Base-by-base conservation (phyloP, 2,888 invertebrate species). In the Heliconius cydno region DNA sequence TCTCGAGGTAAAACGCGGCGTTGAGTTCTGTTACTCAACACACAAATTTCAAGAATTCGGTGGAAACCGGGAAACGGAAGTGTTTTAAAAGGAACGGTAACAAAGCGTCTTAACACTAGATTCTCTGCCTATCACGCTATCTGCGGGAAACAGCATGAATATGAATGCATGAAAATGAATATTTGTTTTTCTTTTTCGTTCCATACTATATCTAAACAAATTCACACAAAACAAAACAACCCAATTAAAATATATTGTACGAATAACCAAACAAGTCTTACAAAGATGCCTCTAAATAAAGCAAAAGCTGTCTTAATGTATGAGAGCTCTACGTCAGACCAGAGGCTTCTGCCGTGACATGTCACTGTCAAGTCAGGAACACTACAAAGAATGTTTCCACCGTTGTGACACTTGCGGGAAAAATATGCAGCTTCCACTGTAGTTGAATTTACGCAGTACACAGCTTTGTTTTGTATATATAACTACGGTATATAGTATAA, bases 291-390 rank as follows among this genome's bases (percentile, higher is more conserved):
- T 73, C 60, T 73, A 60, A 73, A 73, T 60, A 73, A 57, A 73
- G 30, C 57, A 78, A 78, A 78, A 66, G 57, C 66, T 25, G 70
- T 25, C 70, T 70, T 78, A 77, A 78, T 79, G 34, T 73, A 76
- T 60, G 77, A 79, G 82, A 70, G 79, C 81, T 79, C 82, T 82
- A 80, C 76, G 81, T 82, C 83, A 82, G 78, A 80, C 71, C 82
- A 65, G 67, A 78, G 72, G 76, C 57, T 38, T 75, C 80, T 81
- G 75, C 60, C 84, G 84, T 81, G 83, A 86, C 86, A 83, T 87
- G 87, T 87, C 88, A 86, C 83, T 86, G 88, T 88, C 88, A 84
- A 78, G 81, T 81, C 71, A 79, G 79, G 82, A 79, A 75, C 82
- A 80, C 85, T 83, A 78, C 79, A 85, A 86, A 81, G 82, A 79